Percentiles rank a stretch among this genome's conserved stretches.
Evolutionary conservation across 2,888 invertebrate genomes (phyloP).

Genomic region (Orchesella flavescens): DNA sequence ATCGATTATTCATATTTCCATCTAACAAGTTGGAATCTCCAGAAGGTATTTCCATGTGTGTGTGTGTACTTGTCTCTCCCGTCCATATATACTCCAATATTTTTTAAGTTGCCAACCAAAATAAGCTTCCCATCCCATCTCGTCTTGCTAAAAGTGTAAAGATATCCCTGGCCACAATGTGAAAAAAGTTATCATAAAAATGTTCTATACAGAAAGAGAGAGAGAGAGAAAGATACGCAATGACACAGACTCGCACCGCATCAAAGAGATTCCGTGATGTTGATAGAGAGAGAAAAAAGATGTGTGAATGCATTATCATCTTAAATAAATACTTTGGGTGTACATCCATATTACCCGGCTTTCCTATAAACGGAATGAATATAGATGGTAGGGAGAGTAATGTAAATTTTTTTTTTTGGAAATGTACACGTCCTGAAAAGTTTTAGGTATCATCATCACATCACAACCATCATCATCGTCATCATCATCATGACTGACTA

Average conservation of each 20-base stretch:
- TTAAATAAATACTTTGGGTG: slow-evolving; percentile 39
- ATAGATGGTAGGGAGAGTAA: not conserved
- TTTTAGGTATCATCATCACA: slow-evolving; percentile 36
- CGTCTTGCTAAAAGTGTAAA: slow-evolving; percentile 13
- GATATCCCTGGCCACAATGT: slow-evolving; percentile 39
- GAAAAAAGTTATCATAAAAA: too few species aligned
- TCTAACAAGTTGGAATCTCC: slow-evolving; percentile 39
- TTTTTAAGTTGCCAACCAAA: too few species aligned
- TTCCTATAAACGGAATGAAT: not conserved
- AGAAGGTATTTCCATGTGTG: slow-evolving; percentile 3
- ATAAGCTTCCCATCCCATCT: too few species aligned
- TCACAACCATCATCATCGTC: slow-evolving; percentile 32
- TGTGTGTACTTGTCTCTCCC: not conserved
- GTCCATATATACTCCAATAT: too few species aligned
- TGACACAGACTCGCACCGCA: slow-evolving; percentile 2
- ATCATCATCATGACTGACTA: slow-evolving; percentile 20
- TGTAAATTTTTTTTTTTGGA: slow-evolving; percentile 1
- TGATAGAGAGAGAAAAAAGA: not conserved
- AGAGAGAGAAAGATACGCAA: too few species aligned
- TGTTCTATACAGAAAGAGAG: too few species aligned
- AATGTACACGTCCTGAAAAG: not conserved
- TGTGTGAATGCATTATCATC: slow-evolving; percentile 56
- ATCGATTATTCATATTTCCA: slow-evolving; percentile 65
- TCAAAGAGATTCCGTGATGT: slow-evolving; percentile 1
- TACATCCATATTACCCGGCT: not conserved